Conservation (phyloP, 2,113 vertebrate species). For the Ictidomys tridecemlineatus region DNA sequence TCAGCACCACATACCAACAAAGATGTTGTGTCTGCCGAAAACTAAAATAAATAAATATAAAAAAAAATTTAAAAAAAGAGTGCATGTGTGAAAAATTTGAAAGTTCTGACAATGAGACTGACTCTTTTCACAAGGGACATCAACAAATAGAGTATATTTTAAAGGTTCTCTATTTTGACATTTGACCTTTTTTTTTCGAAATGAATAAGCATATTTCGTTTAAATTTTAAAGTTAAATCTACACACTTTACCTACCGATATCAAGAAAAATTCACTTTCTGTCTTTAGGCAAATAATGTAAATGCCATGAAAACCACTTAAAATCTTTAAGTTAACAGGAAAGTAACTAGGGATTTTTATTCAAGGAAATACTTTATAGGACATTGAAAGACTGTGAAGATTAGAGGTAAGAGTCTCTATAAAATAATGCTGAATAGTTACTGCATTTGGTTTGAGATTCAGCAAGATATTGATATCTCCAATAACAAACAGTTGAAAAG, state of each 20-base stretch:
- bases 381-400: constrained; percentile 16
- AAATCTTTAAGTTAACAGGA: constrained; percentile 43
- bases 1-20: too few relatives aligned
- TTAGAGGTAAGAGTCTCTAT: not conserved
- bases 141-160: not conserved
- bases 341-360: constrained; percentile 15
- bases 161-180: not conserved
- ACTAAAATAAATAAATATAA: too few relatives aligned
- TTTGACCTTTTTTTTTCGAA: constrained; percentile 50
- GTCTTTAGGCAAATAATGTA: constrained; percentile 24
- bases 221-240: constrained; percentile 54
- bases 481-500: constrained; percentile 17
- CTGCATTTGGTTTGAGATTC: not conserved
- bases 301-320: constrained; percentile 28
- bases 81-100: not conserved
- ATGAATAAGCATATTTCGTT: not conserved
- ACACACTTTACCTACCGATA: constrained; percentile 29
- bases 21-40: too few relatives aligned
- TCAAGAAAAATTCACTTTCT: not conserved
- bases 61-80: too few relatives aligned
- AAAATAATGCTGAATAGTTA: constrained; percentile 19
- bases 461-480: not conserved
- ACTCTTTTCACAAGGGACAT: not conserved
- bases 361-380: not conserved
- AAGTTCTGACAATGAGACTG: not conserved